Percentiles rank a stretch among this genome's conserved stretches.
These are phyloP conservation scores for Cephalopachus bancanus DNA, from an alignment of 2,797 vertebrate genomes.

Conservation along the genomic window DNA sequence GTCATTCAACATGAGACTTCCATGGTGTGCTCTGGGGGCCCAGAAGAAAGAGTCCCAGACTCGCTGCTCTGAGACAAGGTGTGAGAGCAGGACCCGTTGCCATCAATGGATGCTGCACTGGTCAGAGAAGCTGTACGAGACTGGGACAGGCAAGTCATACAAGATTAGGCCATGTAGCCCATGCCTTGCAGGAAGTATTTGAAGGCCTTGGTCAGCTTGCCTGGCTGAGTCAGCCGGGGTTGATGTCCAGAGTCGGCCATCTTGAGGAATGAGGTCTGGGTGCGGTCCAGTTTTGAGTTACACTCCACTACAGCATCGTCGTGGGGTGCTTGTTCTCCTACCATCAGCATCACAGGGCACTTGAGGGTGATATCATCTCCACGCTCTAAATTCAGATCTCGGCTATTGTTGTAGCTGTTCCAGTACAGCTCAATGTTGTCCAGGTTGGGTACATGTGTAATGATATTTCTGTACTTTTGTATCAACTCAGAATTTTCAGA, in stretches of 20 bases:
- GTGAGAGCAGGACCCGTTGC: slow-evolving; percentile 94
- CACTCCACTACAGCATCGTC: slow-evolving; percentile 97
- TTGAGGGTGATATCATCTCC: slow-evolving; percentile 91
- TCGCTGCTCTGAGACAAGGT: slow-evolving; percentile 96
- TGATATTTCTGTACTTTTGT: slow-evolving; percentile 91
- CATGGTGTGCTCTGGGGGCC: slow-evolving; percentile 93
- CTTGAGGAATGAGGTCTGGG: slow-evolving; percentile 96
- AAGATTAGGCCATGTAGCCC: slow-evolving; percentile 97
- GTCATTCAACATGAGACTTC: slow-evolving; percentile 95
- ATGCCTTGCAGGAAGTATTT: slow-evolving; percentile 97
- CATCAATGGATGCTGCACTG: slow-evolving; percentile 94
- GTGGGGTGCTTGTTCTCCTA: slow-evolving; percentile 95
- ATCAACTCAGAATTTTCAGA: slow-evolving; percentile 92
- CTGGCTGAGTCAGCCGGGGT: slow-evolving; percentile 96
- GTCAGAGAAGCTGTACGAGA: slow-evolving; percentile 96
- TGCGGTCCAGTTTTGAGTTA: slow-evolving; percentile 96
- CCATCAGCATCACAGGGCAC: slow-evolving; percentile 97
- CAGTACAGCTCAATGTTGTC: slow-evolving; percentile 94
- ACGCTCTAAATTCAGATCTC: slow-evolving; percentile 94
- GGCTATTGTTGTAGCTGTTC: slow-evolving; percentile 93
- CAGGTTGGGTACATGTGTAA: slow-evolving; percentile 91
- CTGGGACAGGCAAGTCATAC: slow-evolving; percentile 96
- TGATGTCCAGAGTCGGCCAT: slow-evolving; percentile 97
- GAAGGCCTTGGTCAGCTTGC: slow-evolving; percentile 95
- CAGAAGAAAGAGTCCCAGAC: slow-evolving; percentile 90